A percentile compares a stretch with the other conserved stretches of the same genome.
These are phyloP conservation scores for Mythimna loreyi DNA, from an alignment of 2,888 invertebrate species.

Conservation along the genomic window DNA sequence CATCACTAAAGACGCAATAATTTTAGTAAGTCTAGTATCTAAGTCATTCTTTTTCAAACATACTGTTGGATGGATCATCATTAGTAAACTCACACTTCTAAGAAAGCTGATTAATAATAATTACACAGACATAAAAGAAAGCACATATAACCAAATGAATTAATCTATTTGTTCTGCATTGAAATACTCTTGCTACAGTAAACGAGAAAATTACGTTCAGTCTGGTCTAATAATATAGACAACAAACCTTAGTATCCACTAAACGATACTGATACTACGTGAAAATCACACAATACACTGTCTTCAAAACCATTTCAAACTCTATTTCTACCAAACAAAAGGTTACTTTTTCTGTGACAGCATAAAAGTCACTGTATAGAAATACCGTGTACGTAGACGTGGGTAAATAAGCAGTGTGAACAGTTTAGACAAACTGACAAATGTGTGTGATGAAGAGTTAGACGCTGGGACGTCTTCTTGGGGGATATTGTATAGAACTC, in stretches of 20 bases:
- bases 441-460: slow-evolving; percentile 51
- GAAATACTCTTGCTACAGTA: not conserved
- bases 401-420: slow-evolving; percentile 62
- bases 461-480: slow-evolving; percentile 52
- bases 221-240: slow-evolving; percentile 32
- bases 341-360: not conserved
- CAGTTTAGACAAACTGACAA: slow-evolving; percentile 55
- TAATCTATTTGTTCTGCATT: not conserved
- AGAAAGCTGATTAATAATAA: no score
- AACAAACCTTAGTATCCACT: slow-evolving; percentile 36
- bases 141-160: not conserved
- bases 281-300: slow-evolving; percentile 20
- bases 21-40: not conserved
- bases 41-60: not conserved
- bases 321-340: not conserved
- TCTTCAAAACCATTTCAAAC: slow-evolving; percentile 1
- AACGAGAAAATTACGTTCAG: slow-evolving; percentile 9
- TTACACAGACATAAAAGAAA: no score
- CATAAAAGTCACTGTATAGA: slow-evolving; percentile 16
- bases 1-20: no score
- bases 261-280: slow-evolving; percentile 33
- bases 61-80: not conserved
- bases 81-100: not conserved
- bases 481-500: slow-evolving; percentile 52
- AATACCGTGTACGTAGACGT: slow-evolving; percentile 36